phyloP scores from a whole-genome alignment of 2,888 invertebrate species.

The Heterodera filipjevi region DNA sequence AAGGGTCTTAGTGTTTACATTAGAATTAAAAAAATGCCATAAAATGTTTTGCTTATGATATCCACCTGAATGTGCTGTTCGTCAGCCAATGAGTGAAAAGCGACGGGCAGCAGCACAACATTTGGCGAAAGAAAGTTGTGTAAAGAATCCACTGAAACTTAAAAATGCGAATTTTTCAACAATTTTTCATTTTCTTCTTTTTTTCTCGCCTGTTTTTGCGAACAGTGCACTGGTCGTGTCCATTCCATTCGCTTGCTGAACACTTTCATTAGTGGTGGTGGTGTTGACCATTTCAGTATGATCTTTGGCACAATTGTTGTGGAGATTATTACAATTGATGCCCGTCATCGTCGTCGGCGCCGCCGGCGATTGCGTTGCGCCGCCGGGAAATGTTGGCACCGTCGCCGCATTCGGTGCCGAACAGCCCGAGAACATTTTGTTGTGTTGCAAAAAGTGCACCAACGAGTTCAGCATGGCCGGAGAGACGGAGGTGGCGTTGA shows the following conservation, averaged over 20 bases:
- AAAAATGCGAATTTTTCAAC: neutral
- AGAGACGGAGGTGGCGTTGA: neutral
- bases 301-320: neutral
- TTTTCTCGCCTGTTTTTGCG: neutral
- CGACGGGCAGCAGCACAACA: conserved; percentile 22
- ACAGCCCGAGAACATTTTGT: neutral
- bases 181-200: neutral
- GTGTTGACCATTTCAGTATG: neutral
- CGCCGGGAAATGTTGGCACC: neutral
- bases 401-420: neutral
- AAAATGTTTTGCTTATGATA: neutral
- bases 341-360: neutral
- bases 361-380: neutral
- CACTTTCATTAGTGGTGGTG: too few relatives aligned
- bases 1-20: too few relatives aligned
- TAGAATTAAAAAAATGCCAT: too few relatives aligned
- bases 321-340: neutral
- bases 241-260: neutral
- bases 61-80: conserved; percentile 24
- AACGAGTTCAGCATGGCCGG: neutral
- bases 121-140: conserved; percentile 4
- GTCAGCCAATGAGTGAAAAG: conserved; percentile 17
- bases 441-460: neutral
- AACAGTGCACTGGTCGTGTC: neutral
- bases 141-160: conserved; percentile 7